Conservation (phyloP, 2,888 invertebrate species). For the Mythimna impura region DNA sequence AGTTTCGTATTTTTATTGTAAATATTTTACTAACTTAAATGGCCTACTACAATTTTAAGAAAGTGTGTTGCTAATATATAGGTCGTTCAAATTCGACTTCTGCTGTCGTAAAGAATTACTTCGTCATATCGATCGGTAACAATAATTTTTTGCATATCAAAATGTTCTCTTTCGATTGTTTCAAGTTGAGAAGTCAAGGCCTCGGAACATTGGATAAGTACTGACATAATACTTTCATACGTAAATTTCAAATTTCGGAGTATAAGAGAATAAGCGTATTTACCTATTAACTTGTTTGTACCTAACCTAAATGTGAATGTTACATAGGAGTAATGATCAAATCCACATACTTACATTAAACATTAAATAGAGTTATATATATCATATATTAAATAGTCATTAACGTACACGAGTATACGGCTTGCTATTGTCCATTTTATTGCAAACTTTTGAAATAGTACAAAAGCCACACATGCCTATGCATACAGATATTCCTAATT, state of each 20-base stretch:
- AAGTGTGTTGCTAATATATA: constrained; percentile 85
- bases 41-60: constrained; percentile 86
- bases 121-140: constrained; percentile 74
- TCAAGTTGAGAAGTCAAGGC: constrained; percentile 43
- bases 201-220: constrained; percentile 56
- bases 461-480: constrained; percentile 69
- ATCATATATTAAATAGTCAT: constrained; percentile 73
- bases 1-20: constrained; percentile 87
- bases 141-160: constrained; percentile 75
- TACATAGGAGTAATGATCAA: constrained; percentile 72
- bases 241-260: constrained; percentile 70
- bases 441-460: constrained; percentile 77
- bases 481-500: constrained; percentile 62
- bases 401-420: constrained; percentile 67
- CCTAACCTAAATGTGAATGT: constrained; percentile 80
- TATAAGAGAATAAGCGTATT: constrained; percentile 65
- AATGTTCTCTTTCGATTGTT: constrained; percentile 49
- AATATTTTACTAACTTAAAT: constrained; percentile 88
- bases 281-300: constrained; percentile 78
- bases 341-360: constrained; percentile 63
- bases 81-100: constrained; percentile 84
- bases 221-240: constrained; percentile 69
- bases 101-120: constrained; percentile 69
- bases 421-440: constrained; percentile 82
- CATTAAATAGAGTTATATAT: constrained; percentile 72